phyloP scores from a whole-genome alignment of 2,113 vertebrate species.

The Phyllostomus discolor region DNA sequence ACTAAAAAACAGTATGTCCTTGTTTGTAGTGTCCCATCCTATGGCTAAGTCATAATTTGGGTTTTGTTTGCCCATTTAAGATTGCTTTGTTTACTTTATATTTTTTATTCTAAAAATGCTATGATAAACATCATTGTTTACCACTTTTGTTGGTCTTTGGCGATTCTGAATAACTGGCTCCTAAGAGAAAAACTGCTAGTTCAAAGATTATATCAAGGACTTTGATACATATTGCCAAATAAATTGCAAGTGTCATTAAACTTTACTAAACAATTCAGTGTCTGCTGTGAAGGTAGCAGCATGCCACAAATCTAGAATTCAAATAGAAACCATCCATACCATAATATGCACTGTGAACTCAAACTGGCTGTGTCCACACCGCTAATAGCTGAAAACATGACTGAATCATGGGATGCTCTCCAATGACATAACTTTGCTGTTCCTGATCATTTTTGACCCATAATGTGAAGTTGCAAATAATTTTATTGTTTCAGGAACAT shows the following conservation, averaged over 20 bases:
- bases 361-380: not conserved
- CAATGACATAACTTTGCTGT: not conserved
- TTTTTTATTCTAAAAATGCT: not conserved
- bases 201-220: not conserved
- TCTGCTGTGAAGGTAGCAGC: not conserved
- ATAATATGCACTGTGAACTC: not conserved
- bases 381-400: not conserved
- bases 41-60: not conserved
- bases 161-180: not conserved
- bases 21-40: not conserved
- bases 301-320: not conserved
- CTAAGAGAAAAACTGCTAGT: not conserved
- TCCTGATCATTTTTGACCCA: not conserved
- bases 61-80: not conserved
- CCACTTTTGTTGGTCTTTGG: not conserved
- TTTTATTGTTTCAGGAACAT: not conserved
- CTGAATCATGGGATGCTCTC: not conserved
- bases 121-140: not conserved
- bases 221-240: not conserved
- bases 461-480: not conserved
- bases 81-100: not conserved
- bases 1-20: not conserved
- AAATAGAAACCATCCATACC: not conserved
- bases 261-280: not conserved
- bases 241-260: not conserved